phyloP scores from a whole-genome alignment of 2,113 vertebrate genomes.

The Coturnix japonica region DNA sequence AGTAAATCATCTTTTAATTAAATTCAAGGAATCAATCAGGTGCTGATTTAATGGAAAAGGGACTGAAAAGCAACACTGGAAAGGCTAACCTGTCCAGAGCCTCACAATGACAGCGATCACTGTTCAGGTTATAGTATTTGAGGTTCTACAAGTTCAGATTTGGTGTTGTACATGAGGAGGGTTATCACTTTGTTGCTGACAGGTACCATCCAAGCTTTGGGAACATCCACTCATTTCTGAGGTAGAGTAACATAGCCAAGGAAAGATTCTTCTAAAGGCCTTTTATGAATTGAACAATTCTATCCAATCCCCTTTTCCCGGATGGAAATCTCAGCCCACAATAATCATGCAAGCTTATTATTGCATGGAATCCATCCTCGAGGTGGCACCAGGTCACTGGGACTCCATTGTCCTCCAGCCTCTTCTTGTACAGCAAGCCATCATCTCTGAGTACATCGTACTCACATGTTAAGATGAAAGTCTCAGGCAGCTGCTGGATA shows the following conservation, averaged over 20 bases:
- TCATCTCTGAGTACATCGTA: slow-evolving; percentile 83
- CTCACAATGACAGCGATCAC: background rate
- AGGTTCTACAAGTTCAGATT: background rate
- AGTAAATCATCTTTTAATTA: background rate
- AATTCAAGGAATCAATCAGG: background rate
- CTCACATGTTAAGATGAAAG: slow-evolving; percentile 85
- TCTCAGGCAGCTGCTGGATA: slow-evolving; percentile 68
- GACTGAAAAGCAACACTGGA: background rate
- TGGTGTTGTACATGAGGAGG: background rate
- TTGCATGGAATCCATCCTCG: slow-evolving; percentile 80
- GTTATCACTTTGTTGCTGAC: background rate
- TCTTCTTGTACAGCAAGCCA: slow-evolving; percentile 81
- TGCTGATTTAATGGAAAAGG: background rate
- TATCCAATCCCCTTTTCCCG: slow-evolving; percentile 65
- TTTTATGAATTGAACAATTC: slow-evolving; percentile 60
- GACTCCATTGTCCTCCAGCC: slow-evolving; percentile 77
- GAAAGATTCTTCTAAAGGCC: background rate
- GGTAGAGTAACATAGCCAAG: background rate
- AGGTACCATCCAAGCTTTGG: background rate
- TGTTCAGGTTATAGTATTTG: background rate
- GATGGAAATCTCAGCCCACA: slow-evolving; percentile 65
- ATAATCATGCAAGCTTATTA: slow-evolving; percentile 63
- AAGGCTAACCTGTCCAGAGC: background rate
- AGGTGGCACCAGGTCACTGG: slow-evolving; percentile 80
- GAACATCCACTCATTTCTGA: background rate